Percentiles rank a stretch among this genome's conserved stretches.
Conservation (phyloP, 2,113 vertebrate species). For the Polyodon spathula region DNA sequence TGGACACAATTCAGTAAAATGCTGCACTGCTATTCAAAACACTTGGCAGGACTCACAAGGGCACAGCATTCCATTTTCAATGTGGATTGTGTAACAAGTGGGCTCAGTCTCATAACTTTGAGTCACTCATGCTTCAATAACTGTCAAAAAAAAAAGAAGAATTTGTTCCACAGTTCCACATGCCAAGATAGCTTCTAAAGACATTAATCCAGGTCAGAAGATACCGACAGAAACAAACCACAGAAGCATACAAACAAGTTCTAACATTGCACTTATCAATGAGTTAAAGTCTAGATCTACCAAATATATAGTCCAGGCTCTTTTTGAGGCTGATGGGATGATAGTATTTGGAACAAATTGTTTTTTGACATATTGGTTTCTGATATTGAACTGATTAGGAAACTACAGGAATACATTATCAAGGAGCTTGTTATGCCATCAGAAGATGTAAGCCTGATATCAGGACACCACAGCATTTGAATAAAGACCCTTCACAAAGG, state of each 20-base stretch:
- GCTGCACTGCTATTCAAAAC: not conserved
- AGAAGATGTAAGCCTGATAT: too few relatives aligned
- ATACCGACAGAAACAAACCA: not conserved
- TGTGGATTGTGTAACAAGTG: not conserved
- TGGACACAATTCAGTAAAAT: not conserved
- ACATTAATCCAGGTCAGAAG: conserved; percentile 1
- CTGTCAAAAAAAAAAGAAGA: not conserved
- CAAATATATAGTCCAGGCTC: too few relatives aligned
- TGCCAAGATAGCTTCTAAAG: not conserved
- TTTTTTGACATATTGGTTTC: too few relatives aligned
- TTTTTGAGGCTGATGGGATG: too few relatives aligned
- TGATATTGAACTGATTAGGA: too few relatives aligned
- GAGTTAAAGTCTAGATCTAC: too few relatives aligned
- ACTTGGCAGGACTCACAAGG: not conserved
- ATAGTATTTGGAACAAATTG: too few relatives aligned
- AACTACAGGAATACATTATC: too few relatives aligned
- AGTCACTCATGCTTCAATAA: not conserved
- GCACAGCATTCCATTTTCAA: not conserved
- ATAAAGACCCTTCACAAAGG: too few relatives aligned
- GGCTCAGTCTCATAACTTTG: not conserved
- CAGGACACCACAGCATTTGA: too few relatives aligned
- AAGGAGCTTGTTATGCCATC: too few relatives aligned
- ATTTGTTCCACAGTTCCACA: not conserved
- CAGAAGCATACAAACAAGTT: not conserved
- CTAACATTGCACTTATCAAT: not conserved